phyloP scores from a whole-genome alignment of 2,113 vertebrate genomes.

The Lophura nycthemera region DNA sequence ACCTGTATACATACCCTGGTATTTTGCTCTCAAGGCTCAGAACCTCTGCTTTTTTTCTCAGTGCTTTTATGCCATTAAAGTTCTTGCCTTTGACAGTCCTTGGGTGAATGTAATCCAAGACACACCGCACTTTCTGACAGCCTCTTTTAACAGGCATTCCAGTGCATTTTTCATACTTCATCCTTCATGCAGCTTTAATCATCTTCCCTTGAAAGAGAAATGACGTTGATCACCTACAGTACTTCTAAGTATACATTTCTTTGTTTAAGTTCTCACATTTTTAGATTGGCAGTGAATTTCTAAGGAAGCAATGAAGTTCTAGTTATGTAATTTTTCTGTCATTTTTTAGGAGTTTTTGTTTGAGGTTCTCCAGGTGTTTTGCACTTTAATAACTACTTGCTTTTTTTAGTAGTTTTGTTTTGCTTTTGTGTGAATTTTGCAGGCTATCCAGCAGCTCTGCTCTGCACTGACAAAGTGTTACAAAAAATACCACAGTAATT shows the following conservation, averaged over 20 bases:
- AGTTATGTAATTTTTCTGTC: background rate
- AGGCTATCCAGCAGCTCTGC: background rate
- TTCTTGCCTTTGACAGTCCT: slow-evolving; percentile 41
- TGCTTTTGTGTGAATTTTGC: background rate
- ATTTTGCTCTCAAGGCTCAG: background rate
- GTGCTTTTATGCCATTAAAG: slow-evolving; percentile 42
- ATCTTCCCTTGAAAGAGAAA: slow-evolving; percentile 22
- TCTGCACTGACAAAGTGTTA: background rate
- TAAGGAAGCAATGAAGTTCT: background rate
- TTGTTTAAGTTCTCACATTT: slow-evolving; percentile 12
- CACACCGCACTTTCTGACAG: slow-evolving; percentile 47
- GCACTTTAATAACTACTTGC: background rate
- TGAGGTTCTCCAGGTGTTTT: background rate
- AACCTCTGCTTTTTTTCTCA: slow-evolving; percentile 6
- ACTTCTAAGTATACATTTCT: slow-evolving; percentile 26
- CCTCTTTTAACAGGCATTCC: slow-evolving; percentile 60
- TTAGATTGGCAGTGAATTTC: background rate
- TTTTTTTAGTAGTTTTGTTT: background rate
- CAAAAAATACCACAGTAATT: background rate
- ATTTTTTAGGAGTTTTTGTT: background rate
- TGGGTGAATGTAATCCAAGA: slow-evolving; percentile 52
- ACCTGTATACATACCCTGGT: background rate
- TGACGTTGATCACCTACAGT: background rate
- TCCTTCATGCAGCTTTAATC: slow-evolving; percentile 52
- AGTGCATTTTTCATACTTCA: slow-evolving; percentile 56